Conservation (phyloP, 2,888 invertebrate genomes). For the Antheraea assamensis region DNA sequence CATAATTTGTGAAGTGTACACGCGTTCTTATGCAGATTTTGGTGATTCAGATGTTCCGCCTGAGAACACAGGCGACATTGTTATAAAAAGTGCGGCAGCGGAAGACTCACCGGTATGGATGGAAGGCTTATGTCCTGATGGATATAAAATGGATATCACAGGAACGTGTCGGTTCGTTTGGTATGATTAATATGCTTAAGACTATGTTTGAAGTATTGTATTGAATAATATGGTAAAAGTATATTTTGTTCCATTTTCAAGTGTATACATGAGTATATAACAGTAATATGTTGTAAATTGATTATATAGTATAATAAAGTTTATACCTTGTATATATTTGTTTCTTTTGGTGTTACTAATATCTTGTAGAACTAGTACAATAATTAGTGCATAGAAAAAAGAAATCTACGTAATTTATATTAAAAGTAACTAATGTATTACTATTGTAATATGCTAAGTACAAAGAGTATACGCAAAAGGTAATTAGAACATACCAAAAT, state of each 20-base stretch:
- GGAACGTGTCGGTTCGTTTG: constrained; percentile 68
- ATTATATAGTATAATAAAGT: not conserved
- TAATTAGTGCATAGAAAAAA: not conserved
- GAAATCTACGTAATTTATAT: too few species aligned
- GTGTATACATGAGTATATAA: not conserved
- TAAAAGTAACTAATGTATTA: too few species aligned
- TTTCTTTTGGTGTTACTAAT: not conserved
- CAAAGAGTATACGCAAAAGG: too few species aligned
- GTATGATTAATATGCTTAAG: constrained; percentile 43
- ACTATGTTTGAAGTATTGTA: not conserved
- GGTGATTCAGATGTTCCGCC: constrained; percentile 25
- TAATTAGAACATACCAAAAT: too few species aligned
- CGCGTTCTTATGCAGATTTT: constrained; percentile 28
- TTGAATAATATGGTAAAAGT: not conserved
- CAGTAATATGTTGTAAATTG: not conserved
- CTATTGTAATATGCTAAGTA: too few species aligned
- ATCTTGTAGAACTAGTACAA: not conserved
- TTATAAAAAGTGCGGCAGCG: constrained; percentile 42
- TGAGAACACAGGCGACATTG: constrained; percentile 33
- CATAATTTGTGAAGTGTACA: constrained; percentile 24
- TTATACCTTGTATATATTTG: not conserved
- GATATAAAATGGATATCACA: constrained; percentile 47
- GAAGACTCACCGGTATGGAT: constrained; percentile 54
- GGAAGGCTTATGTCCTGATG: constrained; percentile 47
- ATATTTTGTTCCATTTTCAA: not conserved